phyloP scores from a whole-genome alignment of 2,797 vertebrate species.

The Nyctibius grandis region DNA sequence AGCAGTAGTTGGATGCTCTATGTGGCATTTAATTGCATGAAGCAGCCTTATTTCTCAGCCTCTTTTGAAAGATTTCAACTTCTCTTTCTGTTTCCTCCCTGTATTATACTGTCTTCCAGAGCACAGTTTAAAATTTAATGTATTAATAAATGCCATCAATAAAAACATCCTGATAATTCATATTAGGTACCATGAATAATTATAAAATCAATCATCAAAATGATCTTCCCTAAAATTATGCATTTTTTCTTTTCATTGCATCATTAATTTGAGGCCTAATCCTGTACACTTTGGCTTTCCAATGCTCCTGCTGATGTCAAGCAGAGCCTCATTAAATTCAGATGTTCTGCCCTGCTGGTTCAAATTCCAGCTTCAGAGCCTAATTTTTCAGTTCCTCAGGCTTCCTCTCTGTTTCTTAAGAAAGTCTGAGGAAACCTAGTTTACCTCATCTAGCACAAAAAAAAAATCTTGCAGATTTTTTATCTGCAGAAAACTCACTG shows the following conservation, averaged over 20 bases:
- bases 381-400: background rate
- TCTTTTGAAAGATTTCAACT: background rate
- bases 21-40: background rate
- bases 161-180: slow-evolving; percentile 60
- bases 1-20: background rate
- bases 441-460: background rate
- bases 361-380: background rate
- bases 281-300: background rate
- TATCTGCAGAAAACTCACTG: background rate
- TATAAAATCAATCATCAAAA: slow-evolving; percentile 65
- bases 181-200: slow-evolving; percentile 47
- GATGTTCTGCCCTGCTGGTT: slow-evolving; percentile 10
- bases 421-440: background rate
- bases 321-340: slow-evolving; percentile 43
- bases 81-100: background rate
- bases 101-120: slow-evolving; percentile 12
- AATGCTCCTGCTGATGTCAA: slow-evolving; percentile 29
- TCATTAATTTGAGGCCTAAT: slow-evolving; percentile 50
- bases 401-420: background rate
- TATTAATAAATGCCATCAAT: slow-evolving; percentile 64
- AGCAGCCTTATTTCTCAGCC: background rate
- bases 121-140: slow-evolving; percentile 61
- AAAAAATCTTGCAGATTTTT: background rate
- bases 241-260: slow-evolving; percentile 53
- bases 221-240: slow-evolving; percentile 44